Conservation (phyloP, 2,888 invertebrate species). For the Oconnorella tubifera region DNA sequence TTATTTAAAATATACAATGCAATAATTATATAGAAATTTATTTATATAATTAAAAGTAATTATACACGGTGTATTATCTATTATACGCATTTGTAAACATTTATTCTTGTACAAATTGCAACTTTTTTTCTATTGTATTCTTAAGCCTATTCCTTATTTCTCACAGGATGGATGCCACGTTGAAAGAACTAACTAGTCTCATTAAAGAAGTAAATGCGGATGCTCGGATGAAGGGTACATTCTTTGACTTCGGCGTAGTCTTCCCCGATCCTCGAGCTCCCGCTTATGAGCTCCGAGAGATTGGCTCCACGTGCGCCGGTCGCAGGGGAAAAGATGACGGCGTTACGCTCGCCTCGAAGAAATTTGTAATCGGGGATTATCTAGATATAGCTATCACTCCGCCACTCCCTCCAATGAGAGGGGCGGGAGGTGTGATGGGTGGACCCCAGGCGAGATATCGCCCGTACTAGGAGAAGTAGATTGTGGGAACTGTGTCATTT, state of each 20-base stretch:
- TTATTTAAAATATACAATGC: no score
- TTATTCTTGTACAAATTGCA: no score
- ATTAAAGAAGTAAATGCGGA: conserved; percentile 98
- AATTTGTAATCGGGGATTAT: conserved; percentile 94
- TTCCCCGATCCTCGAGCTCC: conserved; percentile 56
- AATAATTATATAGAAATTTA: no score
- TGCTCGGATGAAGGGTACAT: conserved; percentile 89
- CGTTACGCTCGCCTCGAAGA: conserved; percentile 71
- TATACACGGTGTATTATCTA: no score
- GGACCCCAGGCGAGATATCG: no score
- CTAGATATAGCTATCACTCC: conserved; percentile 84
- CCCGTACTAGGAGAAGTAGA: no score
- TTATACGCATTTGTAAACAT: no score
- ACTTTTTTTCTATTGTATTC: no score
- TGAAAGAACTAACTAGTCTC: conserved; percentile 90
- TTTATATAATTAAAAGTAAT: no score
- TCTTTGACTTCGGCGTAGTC: conserved; percentile 89
- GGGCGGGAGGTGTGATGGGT: conserved; percentile 31
- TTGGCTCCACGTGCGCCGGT: conserved; percentile 86
- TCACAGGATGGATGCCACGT: conserved; percentile 74
- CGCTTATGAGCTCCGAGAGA: conserved; percentile 74
- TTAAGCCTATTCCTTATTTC: no score
- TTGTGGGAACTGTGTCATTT: no score
- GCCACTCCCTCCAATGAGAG: no score
- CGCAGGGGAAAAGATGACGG: conserved; percentile 86